These are phyloP conservation scores for Ceratotherium simum DNA, from an alignment of 2,113 vertebrate species.

Conservation along the genomic window DNA sequence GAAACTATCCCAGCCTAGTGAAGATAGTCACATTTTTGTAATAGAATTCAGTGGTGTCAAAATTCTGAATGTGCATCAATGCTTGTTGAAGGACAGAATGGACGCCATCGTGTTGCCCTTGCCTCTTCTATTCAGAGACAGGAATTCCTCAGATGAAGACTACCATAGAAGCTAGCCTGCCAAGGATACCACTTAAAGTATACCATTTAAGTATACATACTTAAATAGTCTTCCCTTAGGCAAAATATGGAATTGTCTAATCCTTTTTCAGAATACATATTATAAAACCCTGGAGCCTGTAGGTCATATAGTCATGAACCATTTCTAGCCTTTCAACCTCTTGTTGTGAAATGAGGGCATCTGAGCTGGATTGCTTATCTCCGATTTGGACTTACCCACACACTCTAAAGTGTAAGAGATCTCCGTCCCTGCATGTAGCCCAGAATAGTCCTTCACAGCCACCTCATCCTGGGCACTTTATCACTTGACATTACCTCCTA, in stretches of 20 bases:
- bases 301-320: constrained; percentile 43
- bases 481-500: constrained; percentile 30
- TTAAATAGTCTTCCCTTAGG: constrained; percentile 47
- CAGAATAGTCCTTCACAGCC: neutral
- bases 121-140: neutral
- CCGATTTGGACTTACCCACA: neutral
- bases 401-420: neutral
- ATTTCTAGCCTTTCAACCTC: constrained; percentile 43
- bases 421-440: neutral
- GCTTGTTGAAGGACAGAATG: neutral
- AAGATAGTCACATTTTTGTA: neutral
- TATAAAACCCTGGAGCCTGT: constrained; percentile 52
- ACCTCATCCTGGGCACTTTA: neutral
- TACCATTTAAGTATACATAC: neutral
- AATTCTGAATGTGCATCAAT: neutral
- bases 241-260: constrained; percentile 30
- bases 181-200: neutral
- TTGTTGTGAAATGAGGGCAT: constrained; percentile 66
- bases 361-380: neutral
- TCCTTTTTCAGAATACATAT: constrained; percentile 15
- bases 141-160: neutral
- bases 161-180: neutral
- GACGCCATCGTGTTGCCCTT: neutral
- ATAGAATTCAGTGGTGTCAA: neutral
- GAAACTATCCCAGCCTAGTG: neutral